Evolutionary conservation across 2,888 invertebrate species (phyloP).

Genomic region (Synergus japonicus): DNA sequence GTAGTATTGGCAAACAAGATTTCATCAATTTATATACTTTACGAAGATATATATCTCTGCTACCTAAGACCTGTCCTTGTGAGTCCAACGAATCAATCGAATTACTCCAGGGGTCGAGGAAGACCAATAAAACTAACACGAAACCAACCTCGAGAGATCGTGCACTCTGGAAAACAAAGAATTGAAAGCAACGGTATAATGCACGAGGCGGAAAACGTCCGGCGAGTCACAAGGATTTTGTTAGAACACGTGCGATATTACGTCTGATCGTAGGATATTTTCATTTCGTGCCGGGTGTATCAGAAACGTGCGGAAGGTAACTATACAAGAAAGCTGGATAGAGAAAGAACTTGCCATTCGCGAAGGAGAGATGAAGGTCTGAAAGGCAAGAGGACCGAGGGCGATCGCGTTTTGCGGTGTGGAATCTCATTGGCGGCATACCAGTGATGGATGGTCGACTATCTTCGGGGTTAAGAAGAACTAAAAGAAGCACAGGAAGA

Average conservation of each 20-base stretch:
- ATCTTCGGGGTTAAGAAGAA: constrained; percentile 25
- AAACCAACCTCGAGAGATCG: background rate
- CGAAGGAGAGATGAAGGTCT: background rate
- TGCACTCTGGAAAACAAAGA: constrained; percentile 31
- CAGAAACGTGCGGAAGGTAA: constrained; percentile 36
- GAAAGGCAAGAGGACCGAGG: constrained; percentile 7
- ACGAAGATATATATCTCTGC: background rate
- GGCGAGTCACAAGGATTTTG: constrained; percentile 19
- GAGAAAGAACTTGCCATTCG: background rate
- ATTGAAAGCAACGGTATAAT: constrained; percentile 35
- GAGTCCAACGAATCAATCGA: constrained; percentile 40
- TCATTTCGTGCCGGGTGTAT: constrained; percentile 43
- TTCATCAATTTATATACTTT: too few species aligned
- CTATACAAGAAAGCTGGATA: background rate
- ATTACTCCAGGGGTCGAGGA: background rate
- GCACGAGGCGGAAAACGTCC: constrained; percentile 29
- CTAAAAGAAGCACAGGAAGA: constrained; percentile 34
- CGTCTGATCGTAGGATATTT: constrained; percentile 42
- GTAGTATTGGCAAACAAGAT: too few species aligned
- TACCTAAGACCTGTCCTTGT: constrained; percentile 50
- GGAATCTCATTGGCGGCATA: constrained; percentile 38
- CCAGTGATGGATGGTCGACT: constrained; percentile 34
- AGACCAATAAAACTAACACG: constrained; percentile 19
- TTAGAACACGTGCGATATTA: constrained; percentile 39
- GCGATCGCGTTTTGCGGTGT: constrained; percentile 45